These are phyloP conservation scores for Poecilia gillii DNA, from an alignment of 2,797 vertebrate species.

Conservation along the genomic window DNA sequence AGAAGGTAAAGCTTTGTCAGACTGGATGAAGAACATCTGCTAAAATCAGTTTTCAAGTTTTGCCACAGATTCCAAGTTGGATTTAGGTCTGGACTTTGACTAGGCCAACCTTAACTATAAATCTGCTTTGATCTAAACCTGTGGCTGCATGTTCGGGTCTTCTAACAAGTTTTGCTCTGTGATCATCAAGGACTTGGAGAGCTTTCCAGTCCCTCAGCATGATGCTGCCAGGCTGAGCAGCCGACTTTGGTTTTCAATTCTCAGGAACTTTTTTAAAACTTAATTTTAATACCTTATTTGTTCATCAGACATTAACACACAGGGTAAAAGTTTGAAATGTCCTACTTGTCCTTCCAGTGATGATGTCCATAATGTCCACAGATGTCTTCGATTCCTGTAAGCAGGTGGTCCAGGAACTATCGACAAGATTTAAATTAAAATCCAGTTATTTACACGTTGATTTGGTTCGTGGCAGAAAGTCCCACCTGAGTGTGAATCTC, in stretches of 20 bases:
- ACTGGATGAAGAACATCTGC: not conserved
- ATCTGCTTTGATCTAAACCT: not conserved
- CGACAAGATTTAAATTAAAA: not conserved
- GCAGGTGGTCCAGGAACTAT: conserved; percentile 94
- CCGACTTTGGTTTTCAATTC: not conserved
- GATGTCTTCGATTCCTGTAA: conserved; percentile 92
- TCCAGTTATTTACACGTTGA: not conserved
- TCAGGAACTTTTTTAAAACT: not conserved
- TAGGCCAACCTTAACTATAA: not conserved
- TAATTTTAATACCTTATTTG: not conserved
- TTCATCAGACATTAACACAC: not conserved
- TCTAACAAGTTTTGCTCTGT: too few relatives aligned
- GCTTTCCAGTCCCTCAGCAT: not conserved
- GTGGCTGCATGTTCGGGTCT: not conserved
- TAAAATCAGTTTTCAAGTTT: too few relatives aligned
- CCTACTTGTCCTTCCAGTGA: conserved; percentile 98
- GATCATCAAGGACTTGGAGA: too few relatives aligned
- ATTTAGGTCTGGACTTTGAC: not conserved
- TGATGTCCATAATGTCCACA: conserved; percentile 96
- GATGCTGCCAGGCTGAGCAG: not conserved
- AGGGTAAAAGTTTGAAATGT: not conserved
- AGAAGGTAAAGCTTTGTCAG: not conserved
- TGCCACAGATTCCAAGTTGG: not conserved
- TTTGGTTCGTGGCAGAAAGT: not conserved
- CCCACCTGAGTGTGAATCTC: conserved; percentile 91